Percentiles rank a stretch among this genome's conserved stretches.
Evolutionary conservation across 2,113 vertebrate species (phyloP).

Genomic region (Odobenus rosmarus): DNA sequence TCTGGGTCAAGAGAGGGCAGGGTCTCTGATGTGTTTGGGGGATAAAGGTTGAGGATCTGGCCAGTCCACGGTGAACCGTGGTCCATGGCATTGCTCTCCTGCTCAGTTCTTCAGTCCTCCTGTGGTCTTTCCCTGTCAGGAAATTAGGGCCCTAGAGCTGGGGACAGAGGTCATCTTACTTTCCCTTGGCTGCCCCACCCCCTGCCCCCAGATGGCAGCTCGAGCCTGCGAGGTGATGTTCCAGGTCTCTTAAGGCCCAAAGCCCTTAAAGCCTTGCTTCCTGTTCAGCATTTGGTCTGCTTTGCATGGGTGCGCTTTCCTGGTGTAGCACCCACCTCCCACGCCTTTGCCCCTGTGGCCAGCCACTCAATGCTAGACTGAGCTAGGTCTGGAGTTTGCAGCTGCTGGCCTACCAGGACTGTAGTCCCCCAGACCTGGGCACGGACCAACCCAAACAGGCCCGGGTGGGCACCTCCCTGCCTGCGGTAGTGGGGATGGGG

Average conservation of each 20-base stretch:
- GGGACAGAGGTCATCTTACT: background rate
- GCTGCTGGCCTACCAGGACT: background rate
- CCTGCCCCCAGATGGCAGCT: background rate
- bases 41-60: too few species aligned
- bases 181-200: background rate
- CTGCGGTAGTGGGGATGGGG: background rate
- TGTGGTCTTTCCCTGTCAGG: background rate
- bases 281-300: background rate
- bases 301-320: background rate
- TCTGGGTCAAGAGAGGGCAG: background rate
- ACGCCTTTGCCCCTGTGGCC: fast-evolving
- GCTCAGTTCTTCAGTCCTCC: too few species aligned
- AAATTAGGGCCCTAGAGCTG: background rate
- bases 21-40: background rate
- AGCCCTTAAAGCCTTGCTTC: background rate
- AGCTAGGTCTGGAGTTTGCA: background rate
- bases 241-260: background rate
- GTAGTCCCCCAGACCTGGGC: background rate
- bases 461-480: background rate
- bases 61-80: background rate
- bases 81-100: fast-evolving
- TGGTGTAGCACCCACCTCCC: too few species aligned
- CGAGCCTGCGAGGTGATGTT: background rate
- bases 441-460: background rate
- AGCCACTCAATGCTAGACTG: background rate